These are phyloP conservation scores for Orthosia gracilis DNA, from an alignment of 2,888 invertebrate species.

Conservation along the genomic window DNA sequence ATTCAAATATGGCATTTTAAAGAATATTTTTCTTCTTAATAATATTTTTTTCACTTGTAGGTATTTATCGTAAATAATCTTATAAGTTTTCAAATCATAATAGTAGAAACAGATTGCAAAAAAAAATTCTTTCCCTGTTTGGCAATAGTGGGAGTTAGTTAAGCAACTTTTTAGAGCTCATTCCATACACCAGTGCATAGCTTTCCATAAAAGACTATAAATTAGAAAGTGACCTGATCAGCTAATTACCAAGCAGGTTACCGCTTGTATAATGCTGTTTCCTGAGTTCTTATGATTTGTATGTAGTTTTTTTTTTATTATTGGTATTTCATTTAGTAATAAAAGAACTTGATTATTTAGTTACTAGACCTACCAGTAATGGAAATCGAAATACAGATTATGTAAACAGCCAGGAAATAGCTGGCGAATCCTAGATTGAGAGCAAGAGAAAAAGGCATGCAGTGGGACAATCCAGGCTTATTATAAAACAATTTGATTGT, in stretches of 20 bases:
- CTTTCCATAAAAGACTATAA: conserved; percentile 73
- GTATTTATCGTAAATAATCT: not conserved
- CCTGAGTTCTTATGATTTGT: conserved; percentile 25
- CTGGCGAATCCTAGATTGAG: too few species aligned
- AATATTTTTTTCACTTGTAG: too few species aligned
- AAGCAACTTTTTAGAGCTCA: conserved; percentile 22
- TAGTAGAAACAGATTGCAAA: not conserved
- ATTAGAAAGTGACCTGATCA: conserved; percentile 74
- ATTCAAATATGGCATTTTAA: too few species aligned
- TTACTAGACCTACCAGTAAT: too few species aligned
- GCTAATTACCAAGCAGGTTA: conserved; percentile 43
- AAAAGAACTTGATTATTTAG: not conserved
- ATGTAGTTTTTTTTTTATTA: conserved; percentile 29
- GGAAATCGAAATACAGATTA: too few species aligned
- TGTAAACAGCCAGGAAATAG: too few species aligned
- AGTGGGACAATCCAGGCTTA: too few species aligned
- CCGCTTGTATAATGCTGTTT: conserved; percentile 41
- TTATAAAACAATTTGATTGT: not conserved
- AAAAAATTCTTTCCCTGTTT: not conserved
- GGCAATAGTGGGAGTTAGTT: conserved; percentile 1
- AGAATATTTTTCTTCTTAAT: too few species aligned
- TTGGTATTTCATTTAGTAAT: not conserved
- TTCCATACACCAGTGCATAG: conserved; percentile 14
- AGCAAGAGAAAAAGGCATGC: too few species aligned
- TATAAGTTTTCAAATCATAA: not conserved